Evolutionary conservation across 2,888 invertebrate genomes (phyloP).

Genomic region (Ernsta delagoae): DNA sequence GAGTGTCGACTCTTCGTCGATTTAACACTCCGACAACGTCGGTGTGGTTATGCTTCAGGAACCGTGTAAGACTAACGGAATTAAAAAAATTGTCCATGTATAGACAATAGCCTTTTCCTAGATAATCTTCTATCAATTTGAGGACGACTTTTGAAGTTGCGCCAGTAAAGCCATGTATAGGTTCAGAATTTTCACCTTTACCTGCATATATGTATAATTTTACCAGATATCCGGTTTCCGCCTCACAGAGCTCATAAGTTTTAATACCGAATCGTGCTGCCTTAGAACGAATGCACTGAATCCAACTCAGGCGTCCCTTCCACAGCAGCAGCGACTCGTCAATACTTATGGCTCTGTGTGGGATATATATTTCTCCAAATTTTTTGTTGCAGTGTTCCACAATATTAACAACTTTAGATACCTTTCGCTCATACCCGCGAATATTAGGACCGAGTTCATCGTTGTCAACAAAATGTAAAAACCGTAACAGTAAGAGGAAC

Average conservation of each 20-base stretch:
- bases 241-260: slow-evolving; percentile 43
- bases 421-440: neutral
- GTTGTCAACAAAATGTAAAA: slow-evolving; percentile 9
- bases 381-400: slow-evolving; percentile 2
- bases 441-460: neutral
- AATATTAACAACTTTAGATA: neutral
- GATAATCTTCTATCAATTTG: neutral
- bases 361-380: slow-evolving; percentile 28
- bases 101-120: neutral
- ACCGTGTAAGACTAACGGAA: neutral
- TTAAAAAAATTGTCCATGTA: slow-evolving; percentile 1
- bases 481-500: slow-evolving; percentile 3
- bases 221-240: slow-evolving; percentile 40
- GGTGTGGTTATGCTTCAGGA: neutral
- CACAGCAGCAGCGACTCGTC: slow-evolving; percentile 46
- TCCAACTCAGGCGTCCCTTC: slow-evolving; percentile 43
- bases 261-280: slow-evolving; percentile 44
- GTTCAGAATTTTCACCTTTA: slow-evolving; percentile 1
- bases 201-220: slow-evolving; percentile 1
- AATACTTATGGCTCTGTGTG: slow-evolving; percentile 37
- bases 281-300: slow-evolving; percentile 44
- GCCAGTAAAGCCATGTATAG: neutral
- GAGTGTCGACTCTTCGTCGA: slow-evolving; percentile 1
- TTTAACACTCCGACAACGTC: neutral
- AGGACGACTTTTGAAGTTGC: slow-evolving; percentile 2